Evolutionary conservation across 2,113 vertebrate species (phyloP).

Genomic region (Fulmarus glacialis): DNA sequence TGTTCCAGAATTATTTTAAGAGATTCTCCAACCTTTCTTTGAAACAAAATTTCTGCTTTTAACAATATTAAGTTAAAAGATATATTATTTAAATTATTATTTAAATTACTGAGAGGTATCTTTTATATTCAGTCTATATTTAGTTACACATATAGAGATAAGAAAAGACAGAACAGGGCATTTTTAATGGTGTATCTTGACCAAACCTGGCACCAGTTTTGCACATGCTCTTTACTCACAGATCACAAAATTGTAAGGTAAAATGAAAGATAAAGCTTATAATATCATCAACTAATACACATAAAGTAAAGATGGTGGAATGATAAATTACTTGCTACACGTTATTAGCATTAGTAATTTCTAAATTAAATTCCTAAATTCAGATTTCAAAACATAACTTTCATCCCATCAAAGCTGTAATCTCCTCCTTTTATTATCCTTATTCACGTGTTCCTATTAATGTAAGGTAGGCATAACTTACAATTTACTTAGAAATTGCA

Average conservation of each 20-base stretch:
- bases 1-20: background rate
- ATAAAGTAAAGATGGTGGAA: background rate
- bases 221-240: background rate
- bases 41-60: background rate
- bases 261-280: background rate
- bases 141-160: background rate
- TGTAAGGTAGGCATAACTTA: background rate
- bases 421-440: background rate
- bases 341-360: background rate
- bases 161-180: background rate
- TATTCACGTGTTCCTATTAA: background rate
- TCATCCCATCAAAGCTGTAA: background rate
- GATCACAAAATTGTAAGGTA: background rate
- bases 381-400: background rate
- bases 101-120: background rate
- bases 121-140: background rate
- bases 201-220: background rate
- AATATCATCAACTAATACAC: background rate
- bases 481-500: background rate
- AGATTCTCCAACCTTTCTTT: background rate
- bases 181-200: background rate
- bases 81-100: no score
- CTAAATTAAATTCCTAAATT: background rate
- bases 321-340: background rate
- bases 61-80: background rate